Conservation (phyloP, 2,797 vertebrate genomes). For the Myripristis murdjan region DNA sequence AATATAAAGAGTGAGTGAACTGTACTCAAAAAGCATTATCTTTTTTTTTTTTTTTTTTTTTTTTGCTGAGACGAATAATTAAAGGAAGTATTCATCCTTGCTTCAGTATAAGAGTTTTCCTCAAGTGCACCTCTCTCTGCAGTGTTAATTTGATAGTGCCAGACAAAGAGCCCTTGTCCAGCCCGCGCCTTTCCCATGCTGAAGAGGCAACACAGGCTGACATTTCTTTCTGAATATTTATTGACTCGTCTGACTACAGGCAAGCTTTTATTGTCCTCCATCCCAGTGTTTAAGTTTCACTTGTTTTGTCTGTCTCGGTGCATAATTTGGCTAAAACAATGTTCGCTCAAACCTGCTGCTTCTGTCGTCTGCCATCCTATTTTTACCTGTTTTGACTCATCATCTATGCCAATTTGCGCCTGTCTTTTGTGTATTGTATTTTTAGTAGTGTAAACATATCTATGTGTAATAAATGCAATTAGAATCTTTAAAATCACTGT, state of each 20-base stretch:
- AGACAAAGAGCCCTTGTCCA: slow-evolving; percentile 80
- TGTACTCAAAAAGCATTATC: not conserved
- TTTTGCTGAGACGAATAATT: slow-evolving; percentile 14
- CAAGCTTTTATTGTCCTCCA: slow-evolving; percentile 59
- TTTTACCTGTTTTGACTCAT: slow-evolving; percentile 8
- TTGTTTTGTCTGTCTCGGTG: slow-evolving; percentile 38
- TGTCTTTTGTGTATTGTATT: not conserved
- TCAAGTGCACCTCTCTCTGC: slow-evolving; percentile 68
- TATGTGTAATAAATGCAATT: too few species aligned
- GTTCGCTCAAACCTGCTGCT: slow-evolving; percentile 20
- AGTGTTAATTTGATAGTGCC: slow-evolving; percentile 64
- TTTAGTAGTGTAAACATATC: too few species aligned
- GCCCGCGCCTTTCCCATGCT: slow-evolving; percentile 83
- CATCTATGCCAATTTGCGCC: not conserved
- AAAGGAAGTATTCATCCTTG: slow-evolving; percentile 28
- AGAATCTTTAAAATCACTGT: too few species aligned
- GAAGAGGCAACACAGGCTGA: slow-evolving; percentile 71
- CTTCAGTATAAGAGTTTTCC: slow-evolving; percentile 44
- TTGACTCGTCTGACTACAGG: slow-evolving; percentile 70
- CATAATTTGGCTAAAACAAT: slow-evolving; percentile 17
- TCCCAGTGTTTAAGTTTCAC: slow-evolving; percentile 40
- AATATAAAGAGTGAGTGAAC: not conserved
- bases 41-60: not conserved
- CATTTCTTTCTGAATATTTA: slow-evolving; percentile 79
- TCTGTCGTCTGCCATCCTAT: not conserved